phyloP scores from a whole-genome alignment of 2,113 vertebrate species.

The Toxotes chatareus region DNA sequence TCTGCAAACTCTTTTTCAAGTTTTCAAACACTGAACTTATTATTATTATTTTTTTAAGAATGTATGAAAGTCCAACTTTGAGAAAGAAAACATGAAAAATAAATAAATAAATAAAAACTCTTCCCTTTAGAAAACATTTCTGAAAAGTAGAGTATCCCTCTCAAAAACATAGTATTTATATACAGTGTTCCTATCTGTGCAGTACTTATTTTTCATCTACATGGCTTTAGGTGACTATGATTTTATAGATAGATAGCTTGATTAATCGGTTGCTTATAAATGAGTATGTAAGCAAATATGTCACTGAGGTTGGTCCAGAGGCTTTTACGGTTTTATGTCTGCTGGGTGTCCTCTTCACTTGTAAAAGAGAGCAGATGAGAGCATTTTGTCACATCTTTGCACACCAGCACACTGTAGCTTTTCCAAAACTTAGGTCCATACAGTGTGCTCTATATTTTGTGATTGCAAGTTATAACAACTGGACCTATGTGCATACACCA shows the following conservation, averaged over 20 bases:
- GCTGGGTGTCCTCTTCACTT: slow-evolving; percentile 48
- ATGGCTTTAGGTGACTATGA: not conserved
- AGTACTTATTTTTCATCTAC: not conserved
- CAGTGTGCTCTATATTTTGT: not conserved
- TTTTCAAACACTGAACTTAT: not conserved
- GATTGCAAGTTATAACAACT: not conserved
- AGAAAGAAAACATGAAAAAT: not conserved
- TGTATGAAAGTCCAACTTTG: not conserved
- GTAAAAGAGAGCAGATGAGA: slow-evolving; percentile 35
- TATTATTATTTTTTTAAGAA: not conserved
- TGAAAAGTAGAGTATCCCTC: too few species aligned
- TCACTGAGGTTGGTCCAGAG: slow-evolving; percentile 53
- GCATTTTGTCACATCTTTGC: slow-evolving; percentile 11
- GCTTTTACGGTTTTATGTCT: slow-evolving; percentile 3
- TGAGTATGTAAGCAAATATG: slow-evolving; percentile 65
- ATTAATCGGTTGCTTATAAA: slow-evolving; percentile 67
- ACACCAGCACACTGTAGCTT: slow-evolving; percentile 32
- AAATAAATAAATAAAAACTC: too few species aligned
- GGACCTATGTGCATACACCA: not conserved
- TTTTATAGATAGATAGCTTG: slow-evolving; percentile 3
- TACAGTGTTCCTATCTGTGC: not conserved
- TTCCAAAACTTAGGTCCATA: not conserved
- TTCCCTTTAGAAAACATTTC: not conserved
- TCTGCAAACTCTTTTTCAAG: not conserved
- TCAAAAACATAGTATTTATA: too few species aligned